phyloP scores from a whole-genome alignment of 2,888 invertebrate species.

The Caenorhabditis drosophilae region DNA sequence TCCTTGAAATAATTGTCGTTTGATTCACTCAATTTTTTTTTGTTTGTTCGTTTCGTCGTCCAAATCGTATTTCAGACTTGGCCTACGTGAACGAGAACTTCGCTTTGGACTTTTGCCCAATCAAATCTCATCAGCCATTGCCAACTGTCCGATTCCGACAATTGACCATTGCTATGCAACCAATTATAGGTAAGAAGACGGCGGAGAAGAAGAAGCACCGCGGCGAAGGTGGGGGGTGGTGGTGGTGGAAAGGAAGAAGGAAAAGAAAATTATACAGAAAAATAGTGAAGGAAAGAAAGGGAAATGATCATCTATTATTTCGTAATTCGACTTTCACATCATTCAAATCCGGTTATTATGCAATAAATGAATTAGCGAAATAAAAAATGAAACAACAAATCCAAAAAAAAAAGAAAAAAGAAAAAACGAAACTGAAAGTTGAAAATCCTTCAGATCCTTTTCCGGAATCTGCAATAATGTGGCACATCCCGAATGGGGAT shows the following conservation, averaged over 20 bases:
- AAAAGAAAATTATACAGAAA: too few species aligned
- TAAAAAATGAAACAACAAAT: too few species aligned
- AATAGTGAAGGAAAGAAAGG: too few species aligned
- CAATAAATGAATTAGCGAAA: constrained; percentile 25
- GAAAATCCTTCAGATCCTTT: constrained; percentile 46
- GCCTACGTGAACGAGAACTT: constrained; percentile 51
- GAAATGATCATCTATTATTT: too few species aligned
- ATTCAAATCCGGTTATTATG: constrained; percentile 14
- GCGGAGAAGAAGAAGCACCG: too few species aligned
- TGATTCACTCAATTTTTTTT: not conserved
- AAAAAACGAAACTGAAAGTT: constrained; percentile 5
- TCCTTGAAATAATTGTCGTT: not conserved
- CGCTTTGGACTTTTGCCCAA: constrained; percentile 50
- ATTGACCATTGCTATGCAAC: constrained; percentile 48
- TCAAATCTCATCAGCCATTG: constrained; percentile 52
- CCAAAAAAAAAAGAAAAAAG: too few species aligned
- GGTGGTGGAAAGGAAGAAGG: too few species aligned
- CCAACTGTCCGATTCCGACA: constrained; percentile 49
- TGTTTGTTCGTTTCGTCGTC: not conserved
- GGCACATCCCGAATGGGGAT: constrained; percentile 64
- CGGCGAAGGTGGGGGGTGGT: too few species aligned
- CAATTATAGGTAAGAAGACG: constrained; percentile 46
- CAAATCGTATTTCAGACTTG: constrained; percentile 29
- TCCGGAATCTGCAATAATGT: constrained; percentile 69
- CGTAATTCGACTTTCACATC: not conserved